These are phyloP conservation scores for Selene dorsalis DNA, from an alignment of 2,797 vertebrate genomes.

Conservation along the genomic window DNA sequence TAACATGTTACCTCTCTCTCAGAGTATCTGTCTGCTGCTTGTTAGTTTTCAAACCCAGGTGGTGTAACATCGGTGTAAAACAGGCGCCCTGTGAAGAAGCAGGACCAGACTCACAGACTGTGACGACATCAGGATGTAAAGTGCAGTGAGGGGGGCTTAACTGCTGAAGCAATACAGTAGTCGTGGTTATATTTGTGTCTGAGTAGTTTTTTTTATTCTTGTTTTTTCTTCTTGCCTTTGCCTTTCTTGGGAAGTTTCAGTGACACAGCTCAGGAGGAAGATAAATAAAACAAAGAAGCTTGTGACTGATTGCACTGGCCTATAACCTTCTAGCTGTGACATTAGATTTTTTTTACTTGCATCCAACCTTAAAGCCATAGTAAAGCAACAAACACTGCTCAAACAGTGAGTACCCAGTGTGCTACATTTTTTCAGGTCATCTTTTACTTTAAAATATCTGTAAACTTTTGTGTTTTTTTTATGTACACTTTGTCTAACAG, in stretches of 20 bases:
- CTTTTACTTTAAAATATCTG: constrained; percentile 50
- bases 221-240: constrained; percentile 24
- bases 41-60: constrained; percentile 58
- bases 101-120: constrained; percentile 43
- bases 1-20: constrained; percentile 39
- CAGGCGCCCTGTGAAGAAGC: constrained; percentile 60
- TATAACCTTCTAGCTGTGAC: constrained; percentile 1
- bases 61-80: constrained; percentile 46
- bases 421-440: constrained; percentile 23
- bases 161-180: constrained; percentile 19
- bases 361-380: constrained; percentile 56
- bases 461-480: constrained; percentile 36
- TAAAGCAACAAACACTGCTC: not conserved
- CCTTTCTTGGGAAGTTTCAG: constrained; percentile 4
- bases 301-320: not conserved
- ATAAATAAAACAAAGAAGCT: constrained; percentile 5
- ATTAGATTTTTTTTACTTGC: not conserved
- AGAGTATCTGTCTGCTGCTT: constrained; percentile 42
- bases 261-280: constrained; percentile 17
- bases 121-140: constrained; percentile 52
- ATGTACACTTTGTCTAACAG: constrained; percentile 32
- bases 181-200: constrained; percentile 33
- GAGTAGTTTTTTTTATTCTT: not conserved
- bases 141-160: constrained; percentile 13
- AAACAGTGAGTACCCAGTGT: not conserved